Evolutionary conservation across 2,888 invertebrate genomes (phyloP), one percentile per base, ranked within the genome.

Genomic region (Agrochola circellaris): DNA sequence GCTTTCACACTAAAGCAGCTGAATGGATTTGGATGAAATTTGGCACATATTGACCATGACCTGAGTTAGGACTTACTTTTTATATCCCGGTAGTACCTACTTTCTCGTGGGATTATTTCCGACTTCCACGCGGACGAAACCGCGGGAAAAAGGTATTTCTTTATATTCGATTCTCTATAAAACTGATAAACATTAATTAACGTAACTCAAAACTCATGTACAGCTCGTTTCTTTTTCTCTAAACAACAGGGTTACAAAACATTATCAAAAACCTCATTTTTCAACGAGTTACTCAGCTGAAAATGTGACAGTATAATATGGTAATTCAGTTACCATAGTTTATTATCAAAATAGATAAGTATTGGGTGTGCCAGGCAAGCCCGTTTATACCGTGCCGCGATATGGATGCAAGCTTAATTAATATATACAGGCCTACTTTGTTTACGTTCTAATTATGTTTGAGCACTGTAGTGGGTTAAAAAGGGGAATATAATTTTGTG

Each of bases 331-430:
- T 83, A 84, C 75, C 84, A 86, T 82, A 84, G 83, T 87, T 89
- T 87, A 90, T 89, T 90, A 90, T 83, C 73, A 79, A 69, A 80
- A 78, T 77, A 87, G 87, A 90, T 84, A 77, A 91, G 89, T 89
- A 90, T 86, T 83, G 84, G 91, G 88, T 67, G 91, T 88, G 90
- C 80, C 91, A 76, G 89, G 87, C 92, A 79, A 90, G 87, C 92
- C 92, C 84, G 88, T 68, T 87, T 86, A 81, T 91, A 87, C 75
- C 92, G 91, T 92, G 92, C 67, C 48, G 34, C 78, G 82, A 83
- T 88, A 89, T 88, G 88, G 81, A 73, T 82, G 88, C 83, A 84
- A 45, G 76, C 70, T 80, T 86, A 87, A 86, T 86, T 89, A 87
- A 86, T 84, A 77, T 65, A 80, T 74, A 77, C 79, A 77, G 77